These are phyloP conservation scores for Thereva unica DNA, from an alignment of 2,888 invertebrate genomes.

Conservation along the genomic window DNA sequence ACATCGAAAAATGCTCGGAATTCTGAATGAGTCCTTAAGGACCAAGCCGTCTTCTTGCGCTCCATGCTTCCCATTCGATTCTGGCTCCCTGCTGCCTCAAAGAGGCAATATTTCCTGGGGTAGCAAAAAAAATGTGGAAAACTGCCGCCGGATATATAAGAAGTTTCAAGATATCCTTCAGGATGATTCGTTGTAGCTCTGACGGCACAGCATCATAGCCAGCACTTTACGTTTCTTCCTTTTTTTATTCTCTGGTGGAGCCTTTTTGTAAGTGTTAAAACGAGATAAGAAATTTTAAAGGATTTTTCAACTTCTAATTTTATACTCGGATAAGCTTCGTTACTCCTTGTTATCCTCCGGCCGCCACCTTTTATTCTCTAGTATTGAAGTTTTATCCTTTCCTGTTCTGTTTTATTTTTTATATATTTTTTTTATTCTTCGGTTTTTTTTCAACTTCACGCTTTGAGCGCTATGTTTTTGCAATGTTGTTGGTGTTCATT, in stretches of 20 bases:
- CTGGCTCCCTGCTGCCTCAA: too few relatives aligned
- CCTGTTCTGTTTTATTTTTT: background rate
- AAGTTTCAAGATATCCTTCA: slow-evolving; percentile 28
- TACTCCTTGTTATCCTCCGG: slow-evolving; percentile 15
- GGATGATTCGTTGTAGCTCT: slow-evolving; percentile 24
- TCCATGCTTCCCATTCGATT: slow-evolving; percentile 11
- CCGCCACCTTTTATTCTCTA: slow-evolving; percentile 5
- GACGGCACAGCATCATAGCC: slow-evolving; percentile 11
- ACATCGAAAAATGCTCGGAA: background rate
- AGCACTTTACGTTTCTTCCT: slow-evolving; percentile 6
- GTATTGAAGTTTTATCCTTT: slow-evolving; percentile 30
- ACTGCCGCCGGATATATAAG: slow-evolving; percentile 27
- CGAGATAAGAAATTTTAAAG: slow-evolving; percentile 29
- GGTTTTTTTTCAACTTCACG: slow-evolving; percentile 6
- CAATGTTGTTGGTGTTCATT: background rate
- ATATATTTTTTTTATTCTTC: slow-evolving; percentile 1
- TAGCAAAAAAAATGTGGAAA: slow-evolving; percentile 17
- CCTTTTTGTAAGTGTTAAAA: slow-evolving; percentile 30
- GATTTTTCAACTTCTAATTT: slow-evolving; percentile 31
- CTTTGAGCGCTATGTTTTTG: too few relatives aligned
- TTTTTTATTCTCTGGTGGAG: background rate
- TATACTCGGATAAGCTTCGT: slow-evolving; percentile 31
- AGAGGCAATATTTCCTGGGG: too few relatives aligned
- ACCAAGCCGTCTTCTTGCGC: slow-evolving; percentile 13
- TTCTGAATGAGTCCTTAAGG: slow-evolving; percentile 16